These are phyloP conservation scores for Drosophila kohkoa DNA, from an alignment of 1,140 invertebrate genomes.

Conservation along the genomic window DNA sequence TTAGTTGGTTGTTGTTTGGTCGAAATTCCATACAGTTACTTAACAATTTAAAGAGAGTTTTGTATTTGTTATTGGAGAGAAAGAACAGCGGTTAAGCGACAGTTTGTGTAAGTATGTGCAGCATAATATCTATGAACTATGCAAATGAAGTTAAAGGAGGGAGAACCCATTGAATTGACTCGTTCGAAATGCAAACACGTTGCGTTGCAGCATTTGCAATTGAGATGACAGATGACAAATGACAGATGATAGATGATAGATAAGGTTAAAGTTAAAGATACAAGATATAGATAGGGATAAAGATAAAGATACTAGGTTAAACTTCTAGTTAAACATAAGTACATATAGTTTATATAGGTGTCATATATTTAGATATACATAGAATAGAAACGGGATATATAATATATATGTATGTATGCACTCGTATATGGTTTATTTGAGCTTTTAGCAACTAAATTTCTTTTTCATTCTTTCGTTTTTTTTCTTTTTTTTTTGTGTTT, in stretches of 20 bases:
- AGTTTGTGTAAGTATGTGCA: neutral
- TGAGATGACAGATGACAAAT: neutral
- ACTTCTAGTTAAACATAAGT: neutral
- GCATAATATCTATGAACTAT: neutral
- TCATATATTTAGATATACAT: slow-evolving; percentile 11
- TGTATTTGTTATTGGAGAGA: too few species aligned
- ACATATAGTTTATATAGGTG: neutral
- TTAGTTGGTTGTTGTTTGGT: slow-evolving; percentile 31
- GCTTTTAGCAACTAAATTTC: slow-evolving; percentile 26
- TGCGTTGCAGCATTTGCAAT: neutral
- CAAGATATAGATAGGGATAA: neutral
- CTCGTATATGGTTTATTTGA: slow-evolving; percentile 34
- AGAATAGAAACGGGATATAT: slow-evolving; percentile 5
- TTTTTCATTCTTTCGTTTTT: slow-evolving; percentile 3
- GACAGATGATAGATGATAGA: neutral
- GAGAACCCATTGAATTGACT: slow-evolving; percentile 22
- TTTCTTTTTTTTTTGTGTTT: neutral
- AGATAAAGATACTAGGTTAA: neutral
- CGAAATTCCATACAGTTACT: slow-evolving; percentile 32
- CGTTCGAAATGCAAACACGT: slow-evolving; percentile 8
- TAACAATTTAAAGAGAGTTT: neutral
- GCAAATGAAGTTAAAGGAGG: slow-evolving; percentile 17
- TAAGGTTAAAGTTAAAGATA: slow-evolving; percentile 5
- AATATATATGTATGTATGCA: slow-evolving; percentile 19
- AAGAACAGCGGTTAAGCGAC: neutral